Evolutionary conservation across 2,888 invertebrate genomes (phyloP), one percentile per base, ranked within the genome.

Genomic region (Coleophora flavipennella): DNA sequence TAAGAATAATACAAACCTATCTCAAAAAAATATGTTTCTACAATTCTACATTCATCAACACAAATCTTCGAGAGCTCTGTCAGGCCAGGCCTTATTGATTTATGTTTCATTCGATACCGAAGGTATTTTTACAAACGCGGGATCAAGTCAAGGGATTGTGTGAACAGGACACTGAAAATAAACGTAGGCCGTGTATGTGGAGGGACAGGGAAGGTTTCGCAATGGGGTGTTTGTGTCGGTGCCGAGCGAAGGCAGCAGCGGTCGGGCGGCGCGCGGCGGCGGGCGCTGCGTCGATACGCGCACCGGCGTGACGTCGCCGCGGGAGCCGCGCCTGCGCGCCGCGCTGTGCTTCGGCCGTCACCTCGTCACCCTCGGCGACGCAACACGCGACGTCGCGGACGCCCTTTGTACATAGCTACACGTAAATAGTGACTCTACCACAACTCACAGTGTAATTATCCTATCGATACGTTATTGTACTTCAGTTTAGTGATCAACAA

Each of bases 191-290:
- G 55, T 53, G 53, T 56, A 58, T 53, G 27, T 36, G 20, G 20
- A 20, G 20, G 20, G 20, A 20, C 20, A 20, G 31, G 43, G 39
- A 42, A 13, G 11, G 66, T 68, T 70, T 67, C 64, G 64, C 62
- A 65, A 72, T 69, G 56, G 62, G 65, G 68, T 77, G 70, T 75
- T 73, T 72, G 67, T 69, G 59, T 71, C 57, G 55, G 61, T 62
- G 51, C 46, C 56, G 49, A 36, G 61, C 74, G 80, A 81, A 76
- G 67, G 50, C 51, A 59, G 73, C 43, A 31, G 63, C 63, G 59
- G 52, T 59, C 57, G 54, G 56, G 53, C 56, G 57, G 54, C 64
- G 70, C 60, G 59, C 48, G 42, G 42, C 44, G 43, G 64, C 62
- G 60, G 61, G 51, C 55, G 47, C 51, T 51, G 61, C 64, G 69